Conservation (phyloP, 2,888 invertebrate genomes). For the Ochropleura plecta region DNA sequence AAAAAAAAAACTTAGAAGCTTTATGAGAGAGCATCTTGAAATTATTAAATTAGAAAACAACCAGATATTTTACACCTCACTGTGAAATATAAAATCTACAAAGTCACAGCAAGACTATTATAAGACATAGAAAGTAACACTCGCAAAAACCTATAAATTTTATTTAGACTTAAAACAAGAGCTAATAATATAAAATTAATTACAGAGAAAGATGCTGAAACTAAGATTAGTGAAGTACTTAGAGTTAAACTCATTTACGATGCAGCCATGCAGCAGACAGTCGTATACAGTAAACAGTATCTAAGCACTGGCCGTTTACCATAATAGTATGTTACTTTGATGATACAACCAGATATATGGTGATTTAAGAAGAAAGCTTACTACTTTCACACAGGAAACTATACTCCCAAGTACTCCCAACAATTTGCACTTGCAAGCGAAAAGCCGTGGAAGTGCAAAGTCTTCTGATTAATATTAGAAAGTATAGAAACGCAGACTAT, state of each 20-base stretch:
- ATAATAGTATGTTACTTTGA: constrained; percentile 62
- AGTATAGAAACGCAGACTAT: constrained; percentile 58
- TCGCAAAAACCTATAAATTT: not conserved
- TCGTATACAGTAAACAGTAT: constrained; percentile 29
- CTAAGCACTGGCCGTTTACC: constrained; percentile 55
- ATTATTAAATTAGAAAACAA: constrained; percentile 1
- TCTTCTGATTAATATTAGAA: constrained; percentile 70
- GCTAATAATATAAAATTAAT: not conserved
- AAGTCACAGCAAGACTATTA: not conserved
- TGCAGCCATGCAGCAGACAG: constrained; percentile 8
- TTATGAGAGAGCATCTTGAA: not conserved
- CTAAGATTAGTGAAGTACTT: not conserved
- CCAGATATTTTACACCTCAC: not conserved
- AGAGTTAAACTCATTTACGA: constrained; percentile 29
- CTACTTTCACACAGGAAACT: constrained; percentile 76
- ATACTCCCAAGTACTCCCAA: constrained; percentile 64
- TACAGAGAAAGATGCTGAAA: constrained; percentile 8
- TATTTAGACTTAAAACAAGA: not conserved
- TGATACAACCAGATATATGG: constrained; percentile 64
- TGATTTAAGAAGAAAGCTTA: constrained; percentile 69
- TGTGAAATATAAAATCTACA: not conserved
- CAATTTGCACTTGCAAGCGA: constrained; percentile 71
- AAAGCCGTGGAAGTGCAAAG: constrained; percentile 43
- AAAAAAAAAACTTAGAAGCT: not conserved
- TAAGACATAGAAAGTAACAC: not conserved